phyloP scores from a whole-genome alignment of 1,140 invertebrate genomes.

The Drosophila kohkoa region DNA sequence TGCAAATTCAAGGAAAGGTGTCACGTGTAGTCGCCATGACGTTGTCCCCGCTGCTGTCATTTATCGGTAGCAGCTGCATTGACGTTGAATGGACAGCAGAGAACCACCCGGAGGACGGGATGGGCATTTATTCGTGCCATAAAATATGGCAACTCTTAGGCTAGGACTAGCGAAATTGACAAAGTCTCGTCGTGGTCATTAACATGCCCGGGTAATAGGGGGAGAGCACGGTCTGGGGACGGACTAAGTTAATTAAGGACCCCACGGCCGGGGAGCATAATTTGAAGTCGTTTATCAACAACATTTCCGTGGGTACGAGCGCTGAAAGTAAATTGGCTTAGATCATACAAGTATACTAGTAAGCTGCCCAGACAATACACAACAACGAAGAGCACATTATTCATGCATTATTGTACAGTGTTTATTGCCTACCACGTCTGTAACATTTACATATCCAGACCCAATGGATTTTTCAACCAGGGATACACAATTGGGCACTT shows the following conservation, averaged over 20 bases:
- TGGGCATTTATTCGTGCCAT: conserved; percentile 70
- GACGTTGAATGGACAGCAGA: conserved; percentile 43
- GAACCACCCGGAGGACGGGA: neutral
- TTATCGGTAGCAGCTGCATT: conserved; percentile 76
- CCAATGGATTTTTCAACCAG: conserved; percentile 85
- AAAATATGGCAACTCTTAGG: conserved; percentile 71
- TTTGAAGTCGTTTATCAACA: conserved; percentile 73
- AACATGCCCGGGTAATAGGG: neutral
- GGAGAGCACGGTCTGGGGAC: conserved; percentile 3
- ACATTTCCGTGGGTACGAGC: conserved; percentile 29
- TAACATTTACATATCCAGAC: conserved; percentile 49
- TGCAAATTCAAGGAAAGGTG: conserved; percentile 11
- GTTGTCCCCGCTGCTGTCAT: conserved; percentile 46
- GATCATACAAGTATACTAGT: conserved; percentile 19
- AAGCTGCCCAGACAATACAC: conserved; percentile 30
- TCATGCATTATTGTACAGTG: conserved; percentile 40
- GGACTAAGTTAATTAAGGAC: conserved; percentile 79
- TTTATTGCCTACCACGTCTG: conserved; percentile 27
- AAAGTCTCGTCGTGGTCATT: conserved; percentile 34
- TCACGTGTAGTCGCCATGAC: conserved; percentile 12
- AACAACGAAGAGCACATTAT: neutral
- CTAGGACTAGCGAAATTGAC: conserved; percentile 33
- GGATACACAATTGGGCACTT: conserved; percentile 84
- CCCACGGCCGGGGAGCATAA: conserved; percentile 67
- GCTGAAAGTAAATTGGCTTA: conserved; percentile 49